These are phyloP conservation scores for Accipiter virgatus DNA, from an alignment of 2,113 vertebrate species.

Conservation along the genomic window DNA sequence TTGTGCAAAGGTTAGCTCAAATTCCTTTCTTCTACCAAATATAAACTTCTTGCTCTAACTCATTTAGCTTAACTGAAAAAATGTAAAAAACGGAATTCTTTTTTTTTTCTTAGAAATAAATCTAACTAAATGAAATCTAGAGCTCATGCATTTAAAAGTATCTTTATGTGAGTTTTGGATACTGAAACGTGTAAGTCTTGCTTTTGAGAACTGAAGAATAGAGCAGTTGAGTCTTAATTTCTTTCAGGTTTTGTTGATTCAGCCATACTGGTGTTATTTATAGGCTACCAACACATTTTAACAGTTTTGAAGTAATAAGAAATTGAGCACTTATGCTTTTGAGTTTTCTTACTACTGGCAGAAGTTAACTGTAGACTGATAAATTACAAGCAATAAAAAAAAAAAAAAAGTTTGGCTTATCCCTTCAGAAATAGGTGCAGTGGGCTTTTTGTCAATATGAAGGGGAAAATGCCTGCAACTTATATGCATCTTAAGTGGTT, in stretches of 20 bases:
- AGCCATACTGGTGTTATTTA: slow-evolving; percentile 7
- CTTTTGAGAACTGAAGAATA: not conserved
- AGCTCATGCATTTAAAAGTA: not conserved
- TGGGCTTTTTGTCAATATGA: not conserved
- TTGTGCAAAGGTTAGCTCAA: not conserved
- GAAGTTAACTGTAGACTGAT: slow-evolving; percentile 12
- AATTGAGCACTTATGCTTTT: not conserved
- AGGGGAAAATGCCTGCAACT: not conserved
- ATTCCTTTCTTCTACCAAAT: not conserved
- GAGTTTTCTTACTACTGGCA: slow-evolving; percentile 9
- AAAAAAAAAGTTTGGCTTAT: not conserved
- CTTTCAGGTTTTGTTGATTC: not conserved
- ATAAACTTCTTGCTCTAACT: not conserved
- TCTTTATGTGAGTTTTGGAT: not conserved
- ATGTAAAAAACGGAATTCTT: not conserved
- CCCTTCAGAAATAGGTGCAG: not conserved
- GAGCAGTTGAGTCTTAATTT: not conserved
- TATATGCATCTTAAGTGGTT: not conserved
- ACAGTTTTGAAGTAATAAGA: not conserved
- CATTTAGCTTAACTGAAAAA: not conserved
- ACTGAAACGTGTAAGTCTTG: not conserved
- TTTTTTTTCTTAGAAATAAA: not conserved
- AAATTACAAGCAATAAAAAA: not conserved
- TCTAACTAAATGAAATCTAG: not conserved
- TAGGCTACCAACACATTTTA: not conserved